Evolutionary conservation across 2,797 vertebrate species (phyloP), one percentile per base, ranked within the genome.

Genomic region (Anolis apletophallus): DNA sequence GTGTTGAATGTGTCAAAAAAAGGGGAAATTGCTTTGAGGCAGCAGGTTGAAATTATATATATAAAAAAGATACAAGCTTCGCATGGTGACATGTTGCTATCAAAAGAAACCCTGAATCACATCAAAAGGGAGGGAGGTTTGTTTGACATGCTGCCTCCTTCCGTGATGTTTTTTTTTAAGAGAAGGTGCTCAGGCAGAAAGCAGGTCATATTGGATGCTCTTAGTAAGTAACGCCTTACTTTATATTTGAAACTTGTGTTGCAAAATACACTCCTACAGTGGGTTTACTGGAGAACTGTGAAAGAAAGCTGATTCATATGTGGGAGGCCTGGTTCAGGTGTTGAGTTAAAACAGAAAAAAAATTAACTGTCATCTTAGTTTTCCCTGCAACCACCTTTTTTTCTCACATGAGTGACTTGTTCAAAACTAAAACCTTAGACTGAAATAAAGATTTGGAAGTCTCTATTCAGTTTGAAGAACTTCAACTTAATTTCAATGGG

Each of bases 91-190:
- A 85, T 0, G 80, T 40, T 2, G 54, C 54, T 81, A 77, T 29
- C 29, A 1, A 86, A 81, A 76, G 2, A 59, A 85, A 23, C 90
- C 79, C 61, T 88, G 92, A 88, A 54, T 92, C 90, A 85, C 54
- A 46, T 52, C 67, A 68, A 85, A 0, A 3, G 26, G 17, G 29
- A 40, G 26, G 64, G 26, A 55, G 26, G 36, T 34, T 72, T 29
- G 0, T 67, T n/a, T 69, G 50, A 17, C 21, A 0, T 0, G 17
- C 67, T 68, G 77, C 40, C 77, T 88, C 83, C 61, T 64, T 26
- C 3, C 67, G 9, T 64, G 79, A 23, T 0, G 29, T n/a, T n/a
- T 89, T 85, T 82, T 80, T 40, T 1, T 0, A n/a, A 9, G 75
- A 80, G 67, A 3, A n/a, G 0, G 13, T 11, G 50, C 14, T 84